Base-by-base conservation (phyloP, 1,140 invertebrate genomes). In the Drosophila biarmipes region DNA sequence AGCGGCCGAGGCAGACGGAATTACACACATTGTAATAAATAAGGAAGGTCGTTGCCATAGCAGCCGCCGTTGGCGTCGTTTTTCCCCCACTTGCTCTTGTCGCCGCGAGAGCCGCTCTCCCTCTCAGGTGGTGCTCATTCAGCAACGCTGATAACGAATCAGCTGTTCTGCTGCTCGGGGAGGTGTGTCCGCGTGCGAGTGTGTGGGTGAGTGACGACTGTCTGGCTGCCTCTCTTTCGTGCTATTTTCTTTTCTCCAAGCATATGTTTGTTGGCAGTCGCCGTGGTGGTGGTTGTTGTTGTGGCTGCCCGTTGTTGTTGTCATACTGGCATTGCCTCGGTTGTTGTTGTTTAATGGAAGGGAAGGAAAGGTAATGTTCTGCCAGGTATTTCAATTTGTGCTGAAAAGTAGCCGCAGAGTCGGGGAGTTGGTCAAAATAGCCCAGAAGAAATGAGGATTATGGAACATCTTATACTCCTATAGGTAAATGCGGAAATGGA, bases 1-100 rank as follows among this genome's bases (percentile, higher is more conserved):
- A 64, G 49, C 29, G 49, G 49, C 34, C 40, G 35, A 54, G 40
- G 43, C 62, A 77, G 54, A 71, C 61, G 55, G 55, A 76, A 68
- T 84, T 84, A 89, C 79, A 89, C 73, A 89, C 84, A 89, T 89
- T 89, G 84, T 89, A 89, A 89, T 89, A 89, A 89, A 89, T 89
- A 89, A 90, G 90, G 90, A 91, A 91, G 90, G 90, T 91, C 90
- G 90, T 91, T 91, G 90, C 90, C 87, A 90, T 90, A 90, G 81
- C 87, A 76, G 77, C 58, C 56, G 76, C 38, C 51, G 77, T 61
- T 58, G 81, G 46, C 61, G 78, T 75, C 78, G 57, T 62, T 73
- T 81, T 63, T 55, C 54, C 42, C 42, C 56, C 54, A 49, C 48
- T 62, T 57, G 24, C 62, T 73, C 57, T 71, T 79, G 72, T 68